Evolutionary conservation across 1,140 invertebrate genomes (phyloP).

Genomic region (Drosophila pectinifera): DNA sequence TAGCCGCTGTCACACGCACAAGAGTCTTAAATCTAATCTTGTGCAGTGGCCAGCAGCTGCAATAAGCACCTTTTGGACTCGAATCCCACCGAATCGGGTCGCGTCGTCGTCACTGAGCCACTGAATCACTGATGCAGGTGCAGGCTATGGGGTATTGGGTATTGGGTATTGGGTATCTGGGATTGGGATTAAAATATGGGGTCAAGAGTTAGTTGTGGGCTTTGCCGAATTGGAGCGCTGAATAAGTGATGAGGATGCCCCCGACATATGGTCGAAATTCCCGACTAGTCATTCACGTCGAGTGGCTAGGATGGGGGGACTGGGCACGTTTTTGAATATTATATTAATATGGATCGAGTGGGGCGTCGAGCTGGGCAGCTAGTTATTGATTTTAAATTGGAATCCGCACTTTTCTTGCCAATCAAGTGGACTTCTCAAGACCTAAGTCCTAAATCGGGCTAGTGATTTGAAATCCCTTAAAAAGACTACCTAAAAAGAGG

Average conservation of each 20-base stretch:
- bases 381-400: slow-evolving; percentile 55
- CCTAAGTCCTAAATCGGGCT: too few species aligned
- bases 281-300: slow-evolving; percentile 3
- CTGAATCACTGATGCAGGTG: slow-evolving; percentile 2
- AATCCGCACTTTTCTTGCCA: neutral
- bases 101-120: slow-evolving; percentile 12
- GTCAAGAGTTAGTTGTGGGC: slow-evolving; percentile 1
- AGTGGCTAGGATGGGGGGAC: neutral
- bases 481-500: neutral
- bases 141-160: too few species aligned
- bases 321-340: slow-evolving; percentile 64
- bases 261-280: slow-evolving; percentile 70
- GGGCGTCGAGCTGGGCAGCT: neutral
- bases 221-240: slow-evolving; percentile 33
- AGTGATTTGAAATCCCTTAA: neutral
- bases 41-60: slow-evolving; percentile 98
- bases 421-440: neutral
- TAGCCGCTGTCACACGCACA: slow-evolving; percentile 99
- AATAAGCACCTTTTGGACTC: slow-evolving; percentile 88
- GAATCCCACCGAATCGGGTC: neutral
- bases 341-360: slow-evolving; percentile 29
- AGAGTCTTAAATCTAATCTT: slow-evolving; percentile 96
- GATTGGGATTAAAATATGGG: slow-evolving; percentile 1
- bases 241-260: slow-evolving; percentile 65
- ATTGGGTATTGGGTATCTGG: too few species aligned